Percentiles rank a stretch among this genome's conserved stretches.
These are phyloP conservation scores for Chaenocephalus aceratus DNA, from an alignment of 2,113 vertebrate genomes.

Conservation along the genomic window DNA sequence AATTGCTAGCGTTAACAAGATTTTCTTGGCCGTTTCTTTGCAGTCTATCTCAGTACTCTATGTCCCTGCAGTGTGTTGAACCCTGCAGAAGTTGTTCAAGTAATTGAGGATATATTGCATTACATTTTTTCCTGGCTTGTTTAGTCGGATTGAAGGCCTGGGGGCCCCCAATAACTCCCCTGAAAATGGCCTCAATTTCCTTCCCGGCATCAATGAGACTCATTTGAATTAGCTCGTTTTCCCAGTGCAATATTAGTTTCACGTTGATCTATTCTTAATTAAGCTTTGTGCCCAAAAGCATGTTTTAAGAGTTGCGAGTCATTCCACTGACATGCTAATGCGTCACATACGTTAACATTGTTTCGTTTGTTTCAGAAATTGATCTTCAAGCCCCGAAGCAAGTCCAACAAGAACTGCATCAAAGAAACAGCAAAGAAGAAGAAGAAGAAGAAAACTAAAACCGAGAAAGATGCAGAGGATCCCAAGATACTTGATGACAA, in stretches of 20 bases:
- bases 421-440: slow-evolving; percentile 81
- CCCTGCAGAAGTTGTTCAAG: slow-evolving; percentile 32
- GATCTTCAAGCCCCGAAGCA: slow-evolving; percentile 84
- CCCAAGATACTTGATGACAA: slow-evolving; percentile 63
- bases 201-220: slow-evolving; percentile 43
- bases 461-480: slow-evolving; percentile 72
- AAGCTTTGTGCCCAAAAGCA: slow-evolving; percentile 47
- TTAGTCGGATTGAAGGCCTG: slow-evolving; percentile 49
- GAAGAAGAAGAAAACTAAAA: slow-evolving; percentile 74
- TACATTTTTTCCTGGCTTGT: slow-evolving; percentile 28
- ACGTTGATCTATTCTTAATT: slow-evolving; percentile 58
- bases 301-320: slow-evolving; percentile 26
- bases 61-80: slow-evolving; percentile 9
- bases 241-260: slow-evolving; percentile 52
- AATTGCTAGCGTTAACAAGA: slow-evolving; percentile 35
- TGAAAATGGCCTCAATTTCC: slow-evolving; percentile 60
- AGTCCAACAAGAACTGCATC: slow-evolving; percentile 83
- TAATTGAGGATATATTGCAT: slow-evolving; percentile 45
- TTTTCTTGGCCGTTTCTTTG: slow-evolving; percentile 14
- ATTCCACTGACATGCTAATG: slow-evolving; percentile 36
- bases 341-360: slow-evolving; percentile 13
- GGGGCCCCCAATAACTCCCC: slow-evolving; percentile 43
- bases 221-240: slow-evolving; percentile 61
- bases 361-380: slow-evolving; percentile 80
- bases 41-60: slow-evolving; percentile 15